Conservation (phyloP, 2,888 invertebrate genomes). For the Cephus rjabovi region DNA sequence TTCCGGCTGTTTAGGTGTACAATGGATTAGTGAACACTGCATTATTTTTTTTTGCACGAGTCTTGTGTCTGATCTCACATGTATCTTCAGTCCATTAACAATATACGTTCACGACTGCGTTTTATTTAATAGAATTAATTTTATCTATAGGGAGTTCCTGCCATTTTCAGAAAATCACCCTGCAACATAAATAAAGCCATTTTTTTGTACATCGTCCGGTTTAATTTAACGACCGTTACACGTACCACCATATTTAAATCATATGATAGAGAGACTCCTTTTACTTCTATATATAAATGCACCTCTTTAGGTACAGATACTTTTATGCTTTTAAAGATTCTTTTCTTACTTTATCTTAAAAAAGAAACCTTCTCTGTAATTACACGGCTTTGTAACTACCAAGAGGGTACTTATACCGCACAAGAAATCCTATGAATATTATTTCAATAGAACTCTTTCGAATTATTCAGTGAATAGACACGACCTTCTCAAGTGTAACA, state of each 20-base stretch:
- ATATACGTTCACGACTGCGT: not conserved
- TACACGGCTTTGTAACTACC: not conserved
- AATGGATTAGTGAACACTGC: not conserved
- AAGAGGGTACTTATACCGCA: not conserved
- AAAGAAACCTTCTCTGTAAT: not conserved
- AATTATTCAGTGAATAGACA: not conserved
- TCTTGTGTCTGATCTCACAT: not conserved
- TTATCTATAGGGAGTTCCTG: not conserved
- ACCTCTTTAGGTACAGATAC: not conserved
- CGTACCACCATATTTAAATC: not conserved
- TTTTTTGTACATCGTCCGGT: not conserved
- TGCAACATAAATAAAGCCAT: not conserved
- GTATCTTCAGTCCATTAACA: not conserved
- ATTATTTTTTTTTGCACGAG: not conserved
- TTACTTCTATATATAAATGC: not conserved
- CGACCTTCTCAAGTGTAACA: not conserved
- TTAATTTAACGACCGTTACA: not conserved
- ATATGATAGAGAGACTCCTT: not conserved
- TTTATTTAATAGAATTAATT: not conserved
- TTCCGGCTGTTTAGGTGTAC: not conserved
- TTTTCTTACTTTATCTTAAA: not conserved
- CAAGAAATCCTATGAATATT: not conserved
- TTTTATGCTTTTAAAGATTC: not conserved
- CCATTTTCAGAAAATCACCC: not conserved
- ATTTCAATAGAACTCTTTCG: not conserved